Evolutionary conservation across 2,888 invertebrate genomes (phyloP).

Genomic region (Pseudococcus jackbeardsleyi): DNA sequence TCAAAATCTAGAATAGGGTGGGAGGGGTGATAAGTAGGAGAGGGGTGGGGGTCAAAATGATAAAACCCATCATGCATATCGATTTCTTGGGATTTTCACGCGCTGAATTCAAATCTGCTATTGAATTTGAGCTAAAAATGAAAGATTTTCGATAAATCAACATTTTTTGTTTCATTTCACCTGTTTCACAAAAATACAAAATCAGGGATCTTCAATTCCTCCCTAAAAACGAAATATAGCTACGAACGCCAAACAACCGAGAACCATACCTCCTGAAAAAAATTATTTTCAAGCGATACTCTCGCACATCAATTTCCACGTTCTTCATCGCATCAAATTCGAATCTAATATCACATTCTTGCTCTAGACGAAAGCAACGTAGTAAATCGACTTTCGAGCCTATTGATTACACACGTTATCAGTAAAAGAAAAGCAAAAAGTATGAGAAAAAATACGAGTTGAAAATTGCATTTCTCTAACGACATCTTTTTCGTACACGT

Average conservation of each 20-base stretch:
- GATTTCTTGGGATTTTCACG: too few relatives aligned
- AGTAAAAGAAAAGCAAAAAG: not conserved
- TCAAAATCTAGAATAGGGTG: too few relatives aligned
- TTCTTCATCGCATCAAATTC: not conserved
- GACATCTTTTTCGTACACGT: not conserved
- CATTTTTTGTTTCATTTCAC: too few relatives aligned
- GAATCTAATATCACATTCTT: not conserved
- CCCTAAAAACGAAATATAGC: not conserved
- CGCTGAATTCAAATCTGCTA: too few relatives aligned
- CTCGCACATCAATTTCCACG: not conserved
- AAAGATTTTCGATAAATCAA: too few relatives aligned
- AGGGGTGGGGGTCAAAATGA: too few relatives aligned
- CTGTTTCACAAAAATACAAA: too few relatives aligned
- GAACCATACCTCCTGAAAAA: not conserved
- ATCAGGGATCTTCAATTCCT: too few relatives aligned
- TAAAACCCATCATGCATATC: too few relatives aligned
- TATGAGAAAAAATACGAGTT: not conserved
- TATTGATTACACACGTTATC: not conserved
- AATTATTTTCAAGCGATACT: not conserved
- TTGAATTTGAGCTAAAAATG: too few relatives aligned
- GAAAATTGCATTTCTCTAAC: not conserved
- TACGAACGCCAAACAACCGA: not conserved
- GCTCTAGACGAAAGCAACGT: not conserved
- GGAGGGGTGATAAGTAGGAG: too few relatives aligned
- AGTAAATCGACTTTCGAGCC: conserved; percentile 1